Conservation (phyloP, 1,140 invertebrate species). For the Brachionus paranguensis region DNA sequence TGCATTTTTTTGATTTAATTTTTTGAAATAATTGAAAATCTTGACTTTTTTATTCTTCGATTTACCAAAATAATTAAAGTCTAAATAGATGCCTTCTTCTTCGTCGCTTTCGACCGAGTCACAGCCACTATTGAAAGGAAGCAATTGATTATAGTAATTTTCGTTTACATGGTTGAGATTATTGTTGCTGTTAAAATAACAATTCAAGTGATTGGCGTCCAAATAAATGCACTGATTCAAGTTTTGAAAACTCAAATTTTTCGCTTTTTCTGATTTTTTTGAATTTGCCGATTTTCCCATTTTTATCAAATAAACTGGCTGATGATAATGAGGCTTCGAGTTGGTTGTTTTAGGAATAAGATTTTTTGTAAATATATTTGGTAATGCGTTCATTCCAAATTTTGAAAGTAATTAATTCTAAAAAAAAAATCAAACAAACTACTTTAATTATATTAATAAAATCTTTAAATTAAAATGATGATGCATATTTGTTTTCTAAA, state of each 20-base stretch:
- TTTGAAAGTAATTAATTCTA: background rate
- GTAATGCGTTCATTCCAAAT: slow-evolving; percentile 1
- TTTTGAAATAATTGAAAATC: slow-evolving; percentile 28
- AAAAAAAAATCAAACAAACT: background rate
- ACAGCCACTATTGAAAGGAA: background rate
- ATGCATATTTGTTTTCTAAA: background rate
- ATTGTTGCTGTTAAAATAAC: background rate
- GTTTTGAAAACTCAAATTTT: slow-evolving; percentile 7
- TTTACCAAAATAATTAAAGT: background rate
- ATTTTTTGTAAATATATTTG: slow-evolving; percentile 19
- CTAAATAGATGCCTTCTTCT: background rate
- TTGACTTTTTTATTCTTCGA: slow-evolving; percentile 21
- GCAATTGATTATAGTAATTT: background rate
- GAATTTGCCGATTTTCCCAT: background rate
- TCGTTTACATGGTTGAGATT: background rate
- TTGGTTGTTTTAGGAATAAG: background rate
- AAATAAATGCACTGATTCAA: background rate
- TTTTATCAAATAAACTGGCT: slow-evolving; percentile 2
- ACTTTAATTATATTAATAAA: background rate
- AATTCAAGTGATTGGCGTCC: background rate
- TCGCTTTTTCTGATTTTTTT: background rate
- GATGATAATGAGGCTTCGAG: background rate
- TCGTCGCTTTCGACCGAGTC: slow-evolving; percentile 18
- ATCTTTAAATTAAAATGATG: background rate
- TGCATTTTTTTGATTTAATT: background rate